Percentiles rank a stretch among this genome's conserved stretches.
Conservation (phyloP, 2,113 vertebrate genomes). For the Delphinapterus leucas region DNA sequence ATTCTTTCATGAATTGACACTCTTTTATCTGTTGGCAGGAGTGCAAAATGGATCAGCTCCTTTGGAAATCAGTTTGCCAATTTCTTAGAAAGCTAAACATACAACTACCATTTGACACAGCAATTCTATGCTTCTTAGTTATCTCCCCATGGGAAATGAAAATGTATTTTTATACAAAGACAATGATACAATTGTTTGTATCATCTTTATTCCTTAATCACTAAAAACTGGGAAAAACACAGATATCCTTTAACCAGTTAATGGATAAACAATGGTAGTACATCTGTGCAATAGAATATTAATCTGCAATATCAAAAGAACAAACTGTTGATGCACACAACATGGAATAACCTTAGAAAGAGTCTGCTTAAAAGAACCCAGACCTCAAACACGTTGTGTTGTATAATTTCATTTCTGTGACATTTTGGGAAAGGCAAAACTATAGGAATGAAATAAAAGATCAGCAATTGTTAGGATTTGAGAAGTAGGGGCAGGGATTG, state of each 20-base stretch:
- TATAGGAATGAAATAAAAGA: background rate
- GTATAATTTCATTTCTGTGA: background rate
- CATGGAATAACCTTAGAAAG: background rate
- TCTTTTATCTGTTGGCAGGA: background rate
- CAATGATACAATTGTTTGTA: background rate
- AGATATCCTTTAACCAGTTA: background rate
- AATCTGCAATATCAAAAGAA: background rate
- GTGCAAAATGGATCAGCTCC: background rate
- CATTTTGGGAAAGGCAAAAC: background rate
- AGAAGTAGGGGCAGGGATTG: background rate
- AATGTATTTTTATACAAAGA: background rate
- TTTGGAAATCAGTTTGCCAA: background rate
- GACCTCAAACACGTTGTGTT: background rate
- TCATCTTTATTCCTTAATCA: background rate
- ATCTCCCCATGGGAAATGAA: background rate
- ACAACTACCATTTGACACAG: background rate
- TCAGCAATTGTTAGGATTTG: background rate
- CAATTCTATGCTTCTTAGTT: background rate
- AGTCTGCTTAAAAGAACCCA: background rate
- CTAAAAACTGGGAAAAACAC: background rate
- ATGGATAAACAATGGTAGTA: background rate
- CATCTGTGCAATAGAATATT: background rate
- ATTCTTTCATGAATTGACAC: background rate
- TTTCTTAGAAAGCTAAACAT: background rate
- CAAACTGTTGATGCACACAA: background rate